Conservation (phyloP, 1,140 invertebrate species). For the Oryzaephilus surinamensis region DNA sequence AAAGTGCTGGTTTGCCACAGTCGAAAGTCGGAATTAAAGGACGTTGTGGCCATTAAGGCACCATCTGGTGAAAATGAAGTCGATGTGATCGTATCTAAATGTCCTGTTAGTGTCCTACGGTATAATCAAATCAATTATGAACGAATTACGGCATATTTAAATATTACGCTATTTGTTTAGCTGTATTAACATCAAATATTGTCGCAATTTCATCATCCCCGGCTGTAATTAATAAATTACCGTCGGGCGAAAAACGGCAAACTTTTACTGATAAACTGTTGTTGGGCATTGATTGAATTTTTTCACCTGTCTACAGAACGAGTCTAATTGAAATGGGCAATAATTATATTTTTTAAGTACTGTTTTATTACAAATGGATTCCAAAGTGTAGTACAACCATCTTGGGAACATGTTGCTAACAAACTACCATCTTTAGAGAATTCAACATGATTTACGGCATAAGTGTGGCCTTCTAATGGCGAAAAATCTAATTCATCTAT, state of each 20-base stretch:
- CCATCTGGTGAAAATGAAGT: constrained; percentile 56
- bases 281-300: constrained; percentile 25
- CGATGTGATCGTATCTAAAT: constrained; percentile 48
- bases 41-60: constrained; percentile 50
- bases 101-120: constrained; percentile 39
- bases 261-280: constrained; percentile 35
- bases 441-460: constrained; percentile 50
- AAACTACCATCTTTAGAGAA: constrained; percentile 55
- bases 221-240: constrained; percentile 50
- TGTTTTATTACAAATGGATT: constrained; percentile 41
- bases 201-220: constrained; percentile 63
- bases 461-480: constrained; percentile 48
- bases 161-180: constrained; percentile 39
- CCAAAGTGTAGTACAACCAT: constrained; percentile 61
- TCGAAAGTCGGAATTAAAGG: constrained; percentile 51
- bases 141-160: neutral
- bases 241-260: constrained; percentile 57
- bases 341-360: neutral
- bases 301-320: constrained; percentile 27
- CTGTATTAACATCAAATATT: constrained; percentile 50
- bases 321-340: neutral
- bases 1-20: constrained; percentile 43
- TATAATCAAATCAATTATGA: too few species aligned
- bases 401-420: constrained; percentile 60
- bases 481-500: constrained; percentile 41